These are phyloP conservation scores for Pyrgilauda ruficollis DNA, from an alignment of 2,113 vertebrate genomes.

Conservation along the genomic window DNA sequence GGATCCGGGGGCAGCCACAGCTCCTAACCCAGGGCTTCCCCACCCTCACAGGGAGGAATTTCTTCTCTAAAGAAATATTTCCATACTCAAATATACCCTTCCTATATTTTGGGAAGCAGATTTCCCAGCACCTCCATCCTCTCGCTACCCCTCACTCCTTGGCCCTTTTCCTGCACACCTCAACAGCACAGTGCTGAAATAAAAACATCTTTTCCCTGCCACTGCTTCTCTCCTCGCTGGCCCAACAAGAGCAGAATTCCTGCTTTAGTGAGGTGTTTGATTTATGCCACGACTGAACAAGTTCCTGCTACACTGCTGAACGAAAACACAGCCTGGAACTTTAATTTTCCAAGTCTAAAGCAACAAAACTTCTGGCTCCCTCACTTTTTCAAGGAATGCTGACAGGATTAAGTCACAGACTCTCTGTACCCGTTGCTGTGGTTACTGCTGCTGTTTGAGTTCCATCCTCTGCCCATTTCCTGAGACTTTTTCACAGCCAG, in stretches of 20 bases:
- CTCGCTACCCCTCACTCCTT: not conserved
- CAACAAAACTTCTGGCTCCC: not conserved
- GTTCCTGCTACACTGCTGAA: not conserved
- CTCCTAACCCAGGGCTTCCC: not conserved
- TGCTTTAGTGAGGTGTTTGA: not conserved
- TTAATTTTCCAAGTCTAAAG: not conserved
- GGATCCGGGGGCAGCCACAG: not conserved
- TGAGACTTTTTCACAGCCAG: not conserved
- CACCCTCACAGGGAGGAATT: not conserved
- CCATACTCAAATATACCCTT: rapidly evolving
- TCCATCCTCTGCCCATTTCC: not conserved
- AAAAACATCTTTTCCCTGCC: not conserved
- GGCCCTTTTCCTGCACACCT: not conserved
- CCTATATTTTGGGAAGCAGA: not conserved
- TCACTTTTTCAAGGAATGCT: not conserved
- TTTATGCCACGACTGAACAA: not conserved
- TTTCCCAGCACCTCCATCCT: not conserved
- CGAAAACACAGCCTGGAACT: not conserved
- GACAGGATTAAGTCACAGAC: not conserved
- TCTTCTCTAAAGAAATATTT: not conserved
- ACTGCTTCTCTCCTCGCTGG: not conserved
- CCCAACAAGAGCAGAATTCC: not conserved
- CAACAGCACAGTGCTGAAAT: not conserved
- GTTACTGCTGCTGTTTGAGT: not conserved
- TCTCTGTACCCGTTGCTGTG: not conserved